These are phyloP conservation scores for Caenorhabditis doughertyi DNA, from an alignment of 2,888 invertebrate genomes.

Conservation along the genomic window DNA sequence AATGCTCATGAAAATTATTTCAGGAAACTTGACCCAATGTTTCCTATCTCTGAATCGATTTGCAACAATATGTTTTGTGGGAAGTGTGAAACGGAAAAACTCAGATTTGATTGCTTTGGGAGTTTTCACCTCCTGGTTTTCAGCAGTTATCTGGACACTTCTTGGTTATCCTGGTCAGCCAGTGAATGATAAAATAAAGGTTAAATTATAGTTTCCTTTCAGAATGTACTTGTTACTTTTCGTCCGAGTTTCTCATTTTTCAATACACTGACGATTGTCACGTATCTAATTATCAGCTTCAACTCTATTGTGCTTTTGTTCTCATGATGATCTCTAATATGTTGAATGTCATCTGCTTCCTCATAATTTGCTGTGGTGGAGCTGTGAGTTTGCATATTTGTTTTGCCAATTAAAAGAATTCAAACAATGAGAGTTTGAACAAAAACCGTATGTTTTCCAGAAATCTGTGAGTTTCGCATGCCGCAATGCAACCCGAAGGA, in stretches of 20 bases:
- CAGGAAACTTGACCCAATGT: constrained; percentile 45
- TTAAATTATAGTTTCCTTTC: no score
- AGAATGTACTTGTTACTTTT: constrained; percentile 55
- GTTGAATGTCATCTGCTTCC: constrained; percentile 45
- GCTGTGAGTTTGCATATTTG: constrained; percentile 40
- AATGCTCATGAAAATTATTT: not conserved
- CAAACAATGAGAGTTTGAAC: constrained; percentile 2
- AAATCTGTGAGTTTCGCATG: constrained; percentile 51
- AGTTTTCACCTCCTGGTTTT: constrained; percentile 48
- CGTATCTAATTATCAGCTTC: constrained; percentile 48
- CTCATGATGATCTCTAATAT: constrained; percentile 51
- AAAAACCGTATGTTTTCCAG: constrained; percentile 31
- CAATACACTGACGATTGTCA: constrained; percentile 39
- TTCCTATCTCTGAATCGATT: constrained; percentile 50
- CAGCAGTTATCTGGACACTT: constrained; percentile 43
- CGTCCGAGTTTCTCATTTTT: constrained; percentile 24
- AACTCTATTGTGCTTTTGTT: constrained; percentile 53
- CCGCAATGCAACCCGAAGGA: constrained; percentile 40
- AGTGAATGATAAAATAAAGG: not conserved
- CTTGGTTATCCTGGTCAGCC: constrained; percentile 47
- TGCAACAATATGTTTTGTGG: constrained; percentile 49
- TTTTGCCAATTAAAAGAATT: not conserved
- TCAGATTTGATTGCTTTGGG: constrained; percentile 39
- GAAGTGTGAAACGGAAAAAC: constrained; percentile 37
- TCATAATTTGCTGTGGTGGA: constrained; percentile 53